phyloP scores from a whole-genome alignment of 2,888 invertebrate genomes.

The Cremastinae sp. region DNA sequence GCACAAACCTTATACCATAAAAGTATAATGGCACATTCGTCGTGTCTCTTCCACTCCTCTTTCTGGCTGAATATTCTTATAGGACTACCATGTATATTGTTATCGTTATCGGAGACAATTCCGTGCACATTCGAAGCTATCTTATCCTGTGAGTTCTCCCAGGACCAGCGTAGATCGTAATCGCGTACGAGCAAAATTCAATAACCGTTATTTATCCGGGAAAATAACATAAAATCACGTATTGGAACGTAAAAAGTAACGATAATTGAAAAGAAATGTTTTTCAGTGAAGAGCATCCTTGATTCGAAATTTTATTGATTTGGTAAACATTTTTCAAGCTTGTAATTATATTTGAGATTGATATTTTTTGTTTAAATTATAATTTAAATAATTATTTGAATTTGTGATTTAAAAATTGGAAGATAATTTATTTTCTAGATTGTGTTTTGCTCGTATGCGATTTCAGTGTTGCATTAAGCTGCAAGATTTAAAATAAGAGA shows the following conservation, averaged over 20 bases:
- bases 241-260: too few relatives aligned
- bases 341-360: too few relatives aligned
- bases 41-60: conserved; percentile 17
- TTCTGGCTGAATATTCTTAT: conserved; percentile 26
- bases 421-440: too few relatives aligned
- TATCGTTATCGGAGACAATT: conserved; percentile 39
- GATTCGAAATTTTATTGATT: not conserved
- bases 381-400: not conserved
- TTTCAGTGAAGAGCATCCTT: too few relatives aligned
- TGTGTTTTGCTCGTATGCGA: conserved; percentile 15
- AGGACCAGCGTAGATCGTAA: conserved; percentile 29
- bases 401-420: not conserved
- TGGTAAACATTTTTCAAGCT: too few relatives aligned
- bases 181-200: conserved; percentile 20
- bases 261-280: too few relatives aligned
- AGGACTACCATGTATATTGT: conserved; percentile 11
- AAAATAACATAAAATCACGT: too few relatives aligned
- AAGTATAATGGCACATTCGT: conserved; percentile 49
- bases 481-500: not conserved
- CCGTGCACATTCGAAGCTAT: conserved; percentile 29
- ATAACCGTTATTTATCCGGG: too few relatives aligned
- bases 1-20: conserved; percentile 51
- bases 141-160: conserved; percentile 33
- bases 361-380: too few relatives aligned
- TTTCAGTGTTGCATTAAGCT: conserved; percentile 33